Base-by-base conservation (phyloP, 2,888 invertebrate genomes). In the Endotricha flammealis region DNA sequence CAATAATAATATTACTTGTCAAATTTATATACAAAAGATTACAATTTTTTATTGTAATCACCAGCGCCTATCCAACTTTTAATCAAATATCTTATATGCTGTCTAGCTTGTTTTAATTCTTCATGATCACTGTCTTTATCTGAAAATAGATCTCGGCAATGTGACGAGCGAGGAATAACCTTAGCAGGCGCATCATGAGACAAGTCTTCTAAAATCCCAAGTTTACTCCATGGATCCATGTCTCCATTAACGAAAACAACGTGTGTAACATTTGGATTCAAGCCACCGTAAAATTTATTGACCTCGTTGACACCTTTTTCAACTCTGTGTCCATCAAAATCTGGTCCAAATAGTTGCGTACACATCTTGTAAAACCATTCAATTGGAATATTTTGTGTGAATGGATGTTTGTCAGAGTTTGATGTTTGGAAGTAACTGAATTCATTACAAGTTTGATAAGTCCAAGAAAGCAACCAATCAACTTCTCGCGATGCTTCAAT, bases 391-490 rank as follows among this genome's bases (percentile, higher is more conserved):
- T 79, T 73, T 13, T 75, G 63, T 1, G 88, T 88, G 64, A 92
- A 93, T 0, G 91, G 90, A 10, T 90, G 88, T 1, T 79, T 65
- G 3, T 70, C 54, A 0, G 88, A 88, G 42, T 87, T 87, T 0
- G 91, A 88, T 0, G 90, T 91, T 64, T 92, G 92, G 61, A 87
- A 93, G 60, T 90, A 94, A 14, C 93, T 92, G 57, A 91, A 94
- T 71, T 94, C 94, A 2, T 90, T 91, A 67, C 94, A 94, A 0
- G 92, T 92, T 70, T 94, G 94, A 61, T 92, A 93, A 1, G 74
- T 77, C 93, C 93, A 94, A 6, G 77, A 57, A 1, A 56, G 48
- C 9, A 44, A 40, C 61, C 56, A 62, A 36, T 68, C 62, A 12
- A 55, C 46, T 3, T 54, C 39, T 30, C 54, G 62, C 31, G 68